Conservation (phyloP, 1,140 invertebrate species). For the Zaprionus lachaisei region DNA sequence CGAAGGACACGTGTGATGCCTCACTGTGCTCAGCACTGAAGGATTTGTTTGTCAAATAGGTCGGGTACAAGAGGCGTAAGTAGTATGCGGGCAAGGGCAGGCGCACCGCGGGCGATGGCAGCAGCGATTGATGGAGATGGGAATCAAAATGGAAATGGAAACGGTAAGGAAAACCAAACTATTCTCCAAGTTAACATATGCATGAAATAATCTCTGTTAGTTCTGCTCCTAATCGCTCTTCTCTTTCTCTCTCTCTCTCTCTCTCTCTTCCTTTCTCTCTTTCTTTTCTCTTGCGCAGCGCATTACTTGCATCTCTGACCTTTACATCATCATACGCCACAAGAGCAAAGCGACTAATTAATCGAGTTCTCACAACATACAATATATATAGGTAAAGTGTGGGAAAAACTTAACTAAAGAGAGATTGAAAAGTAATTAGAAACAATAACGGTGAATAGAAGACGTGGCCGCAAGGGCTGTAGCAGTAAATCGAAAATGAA, state of each 20-base stretch:
- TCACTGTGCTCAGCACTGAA: constrained; percentile 92
- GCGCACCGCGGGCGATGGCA: not conserved
- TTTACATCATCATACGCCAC: constrained; percentile 6
- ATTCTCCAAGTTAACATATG: not conserved
- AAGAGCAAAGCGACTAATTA: not conserved
- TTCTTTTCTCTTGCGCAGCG: constrained; percentile 19
- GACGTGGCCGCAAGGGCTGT: not conserved
- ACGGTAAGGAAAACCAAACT: not conserved
- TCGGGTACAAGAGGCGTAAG: constrained; percentile 62
- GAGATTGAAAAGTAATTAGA: constrained; percentile 3
- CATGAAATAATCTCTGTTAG: not conserved
- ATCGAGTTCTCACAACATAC: constrained; percentile 4
- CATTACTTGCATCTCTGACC: constrained; percentile 67
- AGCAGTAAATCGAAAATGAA: constrained; percentile 39
- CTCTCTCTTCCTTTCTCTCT: not conserved
- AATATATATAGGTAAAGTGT: not conserved
- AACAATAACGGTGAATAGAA: constrained; percentile 31
- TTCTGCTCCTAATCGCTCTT: not conserved
- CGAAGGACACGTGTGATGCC: constrained; percentile 89
- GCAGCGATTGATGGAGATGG: not conserved
- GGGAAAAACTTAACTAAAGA: not conserved
- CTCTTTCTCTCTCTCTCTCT: not conserved
- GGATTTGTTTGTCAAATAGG: constrained; percentile 92
- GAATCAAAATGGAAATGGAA: not conserved
- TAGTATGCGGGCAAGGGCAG: constrained; percentile 32